Evolutionary conservation across 2,113 vertebrate genomes (phyloP).

Genomic region (Chaetura pelagica): DNA sequence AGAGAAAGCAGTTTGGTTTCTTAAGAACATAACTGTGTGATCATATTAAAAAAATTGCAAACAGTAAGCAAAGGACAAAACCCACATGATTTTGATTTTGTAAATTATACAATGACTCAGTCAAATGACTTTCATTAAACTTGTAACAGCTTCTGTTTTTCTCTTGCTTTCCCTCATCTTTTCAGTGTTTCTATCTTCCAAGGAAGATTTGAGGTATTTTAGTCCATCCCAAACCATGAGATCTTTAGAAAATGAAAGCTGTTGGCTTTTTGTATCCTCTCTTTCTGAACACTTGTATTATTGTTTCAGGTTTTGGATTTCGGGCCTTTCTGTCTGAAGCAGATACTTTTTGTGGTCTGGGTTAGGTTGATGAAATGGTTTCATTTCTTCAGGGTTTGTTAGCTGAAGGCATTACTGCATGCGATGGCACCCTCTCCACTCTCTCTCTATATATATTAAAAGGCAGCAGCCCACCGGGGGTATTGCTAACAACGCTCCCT

Average conservation of each 20-base stretch:
- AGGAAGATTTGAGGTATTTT: background rate
- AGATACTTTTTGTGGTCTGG: background rate
- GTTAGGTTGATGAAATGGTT: background rate
- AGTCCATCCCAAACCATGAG: background rate
- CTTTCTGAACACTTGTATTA: background rate
- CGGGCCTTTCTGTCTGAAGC: background rate
- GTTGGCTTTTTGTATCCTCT: background rate
- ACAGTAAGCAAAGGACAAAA: background rate
- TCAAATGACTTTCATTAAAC: background rate
- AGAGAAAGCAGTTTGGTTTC: background rate
- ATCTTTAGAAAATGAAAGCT: background rate
- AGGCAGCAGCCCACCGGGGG: background rate
- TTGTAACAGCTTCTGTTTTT: constrained; percentile 16
- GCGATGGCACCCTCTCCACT: background rate
- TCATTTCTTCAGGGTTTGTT: background rate
- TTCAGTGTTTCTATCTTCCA: background rate
- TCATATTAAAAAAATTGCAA: background rate
- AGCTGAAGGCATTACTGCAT: background rate
- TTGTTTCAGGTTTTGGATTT: background rate
- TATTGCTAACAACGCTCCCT: background rate
- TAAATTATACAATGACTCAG: constrained; percentile 17
- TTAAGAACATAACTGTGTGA: background rate
- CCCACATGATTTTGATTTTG: constrained; percentile 28
- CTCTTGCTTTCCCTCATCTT: background rate
- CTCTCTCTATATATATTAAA: background rate